Base-by-base conservation (phyloP, 2,113 vertebrate genomes). In the Pomatorhinus ruficollis region DNA sequence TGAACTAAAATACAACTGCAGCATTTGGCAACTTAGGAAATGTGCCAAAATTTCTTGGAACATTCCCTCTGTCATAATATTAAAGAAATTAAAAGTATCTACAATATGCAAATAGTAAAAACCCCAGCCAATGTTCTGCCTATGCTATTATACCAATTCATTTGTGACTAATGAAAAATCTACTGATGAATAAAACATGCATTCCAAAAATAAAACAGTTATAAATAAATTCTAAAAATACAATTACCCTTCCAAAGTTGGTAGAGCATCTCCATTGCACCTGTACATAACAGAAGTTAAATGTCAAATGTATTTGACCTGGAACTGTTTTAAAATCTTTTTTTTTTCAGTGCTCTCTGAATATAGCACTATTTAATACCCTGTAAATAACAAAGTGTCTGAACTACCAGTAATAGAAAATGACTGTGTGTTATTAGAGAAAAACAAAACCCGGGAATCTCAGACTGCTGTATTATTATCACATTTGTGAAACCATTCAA, bases 121-220 rank as follows among this genome's bases (percentile, higher is more conserved):
- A 95, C 50, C 54, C 42, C 54, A 77, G 61, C 39, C 91, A 91
- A 42, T 59, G 68, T 84, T 95, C 95, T 95, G 94, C 91, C 96
- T 95, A 23, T 90, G 87, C 69, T 88, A 78, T 92, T 52, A 76
- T 69, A 95, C 53, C 84, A 70, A 95, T 90, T 95, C 92, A 84
- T 93, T 95, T 91, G 89, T 87, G 92, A 93, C 82, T 96, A 96
- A 89, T 82, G 71, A 94, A 95, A 95, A 96, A 95, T 44, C 20
- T 76, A 82, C 83, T 95, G 80, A 94, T 93, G 78, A 91, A 95
- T 87, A 93, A 89, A 95, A 87, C 45, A 91, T 53, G 63, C 5
- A 64, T 71, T 93, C 78, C 66, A 90, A 93, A 91, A 91, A 97
- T 90, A 90, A 87, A 94, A 68, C 6, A 52, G 70, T 28, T 87